Base-by-base conservation (phyloP, 2,888 invertebrate genomes). In the Lomographa bimaculata region DNA sequence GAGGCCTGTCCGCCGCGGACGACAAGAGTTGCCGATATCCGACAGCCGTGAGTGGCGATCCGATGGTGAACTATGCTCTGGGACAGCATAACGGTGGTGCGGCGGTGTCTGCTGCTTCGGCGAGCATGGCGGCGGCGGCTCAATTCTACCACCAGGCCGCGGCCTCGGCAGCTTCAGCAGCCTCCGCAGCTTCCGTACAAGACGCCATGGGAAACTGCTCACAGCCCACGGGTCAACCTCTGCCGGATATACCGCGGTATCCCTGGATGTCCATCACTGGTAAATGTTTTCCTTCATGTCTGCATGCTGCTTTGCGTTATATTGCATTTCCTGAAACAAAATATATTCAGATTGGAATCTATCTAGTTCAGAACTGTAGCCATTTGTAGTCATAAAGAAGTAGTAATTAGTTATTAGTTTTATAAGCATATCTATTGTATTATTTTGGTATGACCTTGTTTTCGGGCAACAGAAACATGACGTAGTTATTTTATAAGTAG, bases 261-360 rank as follows among this genome's bases (percentile, higher is more conserved):
- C 97, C 97, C 28, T 97, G 97, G 97, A 97, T 97, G 97, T 96
- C 97, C 73, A 96, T 97, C 86, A 97, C 97, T 91, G 97, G 97
- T 97, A 92, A 94, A 92, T 90, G 57, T 71, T 82, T 75, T 60
- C 69, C 67, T 73, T 71, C 66, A 68, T 73, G 65, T 61, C 55
- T 79, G 84, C 79, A 81, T 80, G 80, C 50, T 61, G 46, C 34
- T 57, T 49, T 42, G 41, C 40, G 20, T 36, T 34, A 16, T 27
- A 24, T 30, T 34, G 16, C 51, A 57, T 64, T 46, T 49, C 49
- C 49, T 60, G 49, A 45, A 51, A 43, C 5, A 63, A 65, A 47
- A 52, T 43, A 30, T 19, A 21, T n/a, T 11, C 7, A 18, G 29
- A 17, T 38, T 38, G 24, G 14, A 53, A 43, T 40, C 39, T 20